These are phyloP conservation scores for Eulithis testata DNA, from an alignment of 2,888 invertebrate species.

Conservation along the genomic window DNA sequence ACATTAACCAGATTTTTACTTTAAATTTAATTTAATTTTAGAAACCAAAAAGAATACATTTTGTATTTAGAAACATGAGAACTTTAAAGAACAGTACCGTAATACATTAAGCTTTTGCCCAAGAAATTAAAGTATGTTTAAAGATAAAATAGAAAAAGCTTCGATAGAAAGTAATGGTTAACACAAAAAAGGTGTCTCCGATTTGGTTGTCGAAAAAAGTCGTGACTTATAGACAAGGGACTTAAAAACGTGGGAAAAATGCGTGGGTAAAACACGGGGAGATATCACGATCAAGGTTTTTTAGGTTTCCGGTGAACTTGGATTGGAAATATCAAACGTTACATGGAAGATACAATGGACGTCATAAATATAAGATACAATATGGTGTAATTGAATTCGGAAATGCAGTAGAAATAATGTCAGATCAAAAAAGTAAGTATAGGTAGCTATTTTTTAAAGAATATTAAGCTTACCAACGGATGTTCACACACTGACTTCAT, in stretches of 20 bases:
- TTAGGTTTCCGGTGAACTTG: constrained; percentile 50
- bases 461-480: constrained; percentile 17
- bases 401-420: constrained; percentile 2
- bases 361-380: constrained; percentile 1
- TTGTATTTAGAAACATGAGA: background rate
- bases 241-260: constrained; percentile 65
- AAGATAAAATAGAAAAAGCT: constrained; percentile 19
- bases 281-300: constrained; percentile 68
- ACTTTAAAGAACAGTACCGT: constrained; percentile 12
- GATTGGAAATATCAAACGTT: constrained; percentile 35
- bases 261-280: constrained; percentile 54
- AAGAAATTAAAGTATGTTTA: constrained; percentile 14
- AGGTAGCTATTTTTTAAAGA: background rate
- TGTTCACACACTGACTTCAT: constrained; percentile 8
- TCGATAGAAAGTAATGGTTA: constrained; percentile 29
- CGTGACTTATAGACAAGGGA: constrained; percentile 57
- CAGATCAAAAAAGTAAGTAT: background rate
- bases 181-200: constrained; percentile 44
- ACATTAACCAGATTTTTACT: too few species aligned
- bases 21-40: too few species aligned
- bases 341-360: constrained; percentile 11
- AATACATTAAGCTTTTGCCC: constrained; percentile 20
- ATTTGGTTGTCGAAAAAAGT: constrained; percentile 49
- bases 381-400: constrained; percentile 10
- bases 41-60: too few species aligned